These are phyloP conservation scores for Salvelinus namaycush DNA, from an alignment of 2,113 vertebrate species.

Conservation along the genomic window DNA sequence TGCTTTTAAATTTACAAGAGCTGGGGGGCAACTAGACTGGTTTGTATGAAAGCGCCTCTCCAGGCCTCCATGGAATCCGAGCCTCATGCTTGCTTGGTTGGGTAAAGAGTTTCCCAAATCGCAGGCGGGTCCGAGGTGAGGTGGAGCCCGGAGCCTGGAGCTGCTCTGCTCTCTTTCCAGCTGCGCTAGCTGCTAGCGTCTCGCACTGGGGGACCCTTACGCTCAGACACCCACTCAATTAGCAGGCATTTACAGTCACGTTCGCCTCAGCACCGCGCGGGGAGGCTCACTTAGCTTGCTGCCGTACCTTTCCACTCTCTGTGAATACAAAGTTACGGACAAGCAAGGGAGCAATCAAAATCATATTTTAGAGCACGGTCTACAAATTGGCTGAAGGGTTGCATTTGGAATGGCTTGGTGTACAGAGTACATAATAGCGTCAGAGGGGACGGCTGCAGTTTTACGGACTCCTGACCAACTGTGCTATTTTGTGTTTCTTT, in stretches of 20 bases:
- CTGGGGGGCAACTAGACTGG: conserved; percentile 42
- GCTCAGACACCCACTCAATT: conserved; percentile 43
- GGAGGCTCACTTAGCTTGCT: conserved; percentile 16
- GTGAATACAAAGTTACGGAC: conserved; percentile 4
- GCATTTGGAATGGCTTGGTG: not conserved
- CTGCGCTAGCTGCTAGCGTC: not conserved
- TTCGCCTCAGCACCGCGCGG: not conserved
- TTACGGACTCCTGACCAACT: too few relatives aligned
- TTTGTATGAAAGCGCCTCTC: conserved; percentile 13
- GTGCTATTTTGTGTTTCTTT: too few relatives aligned
- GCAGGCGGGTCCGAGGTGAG: not conserved
- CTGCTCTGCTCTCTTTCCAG: conserved; percentile 13
- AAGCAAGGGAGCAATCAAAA: not conserved
- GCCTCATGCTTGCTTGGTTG: conserved; percentile 32
- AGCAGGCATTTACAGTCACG: conserved; percentile 34
- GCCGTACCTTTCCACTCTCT: conserved; percentile 6
- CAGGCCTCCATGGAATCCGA: conserved; percentile 34
- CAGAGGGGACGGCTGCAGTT: too few relatives aligned
- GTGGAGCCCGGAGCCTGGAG: not conserved
- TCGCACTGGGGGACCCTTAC: conserved; percentile 14
- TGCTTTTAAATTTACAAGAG: conserved; percentile 57
- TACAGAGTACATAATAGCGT: not conserved
- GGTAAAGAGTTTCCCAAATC: conserved; percentile 41
- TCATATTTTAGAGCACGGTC: not conserved
- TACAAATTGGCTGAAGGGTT: not conserved